phyloP scores from a whole-genome alignment of 2,888 invertebrate species.

The Volucella bombylans region DNA sequence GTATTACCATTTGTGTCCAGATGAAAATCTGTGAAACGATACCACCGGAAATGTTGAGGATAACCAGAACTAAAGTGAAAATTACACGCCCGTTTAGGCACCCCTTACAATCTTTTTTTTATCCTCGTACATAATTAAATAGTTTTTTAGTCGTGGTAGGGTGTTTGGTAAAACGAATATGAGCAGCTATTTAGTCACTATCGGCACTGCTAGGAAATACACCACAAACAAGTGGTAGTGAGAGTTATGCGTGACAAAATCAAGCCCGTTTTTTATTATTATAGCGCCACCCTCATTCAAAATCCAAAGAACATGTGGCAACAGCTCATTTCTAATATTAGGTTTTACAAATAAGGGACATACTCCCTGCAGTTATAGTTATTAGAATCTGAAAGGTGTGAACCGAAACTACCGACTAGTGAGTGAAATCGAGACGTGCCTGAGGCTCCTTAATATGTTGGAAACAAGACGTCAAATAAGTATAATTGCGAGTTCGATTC shows the following conservation, averaged over 20 bases:
- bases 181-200: constrained; percentile 72
- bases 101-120: constrained; percentile 74
- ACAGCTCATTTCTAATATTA: constrained; percentile 75
- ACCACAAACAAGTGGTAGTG: constrained; percentile 53
- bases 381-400: constrained; percentile 34
- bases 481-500: constrained; percentile 44
- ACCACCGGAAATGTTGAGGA: constrained; percentile 76
- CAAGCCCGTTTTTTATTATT: constrained; percentile 33
- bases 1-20: too few species aligned
- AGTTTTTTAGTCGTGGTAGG: constrained; percentile 56
- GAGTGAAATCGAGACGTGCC: constrained; percentile 4
- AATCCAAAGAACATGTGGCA: constrained; percentile 75
- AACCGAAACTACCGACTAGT: neutral
- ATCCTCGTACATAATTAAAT: constrained; percentile 71
- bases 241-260: constrained; percentile 76
- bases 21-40: constrained; percentile 40
- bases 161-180: constrained; percentile 47
- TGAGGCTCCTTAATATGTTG: constrained; percentile 20
- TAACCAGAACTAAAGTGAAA: constrained; percentile 80
- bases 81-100: constrained; percentile 82
- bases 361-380: constrained; percentile 41
- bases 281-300: constrained; percentile 73
- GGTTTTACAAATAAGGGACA: constrained; percentile 26
- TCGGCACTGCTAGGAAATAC: constrained; percentile 68
- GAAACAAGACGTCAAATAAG: constrained; percentile 33